phyloP scores from a whole-genome alignment of 2,113 vertebrate genomes.

The Anoplopoma fimbria region DNA sequence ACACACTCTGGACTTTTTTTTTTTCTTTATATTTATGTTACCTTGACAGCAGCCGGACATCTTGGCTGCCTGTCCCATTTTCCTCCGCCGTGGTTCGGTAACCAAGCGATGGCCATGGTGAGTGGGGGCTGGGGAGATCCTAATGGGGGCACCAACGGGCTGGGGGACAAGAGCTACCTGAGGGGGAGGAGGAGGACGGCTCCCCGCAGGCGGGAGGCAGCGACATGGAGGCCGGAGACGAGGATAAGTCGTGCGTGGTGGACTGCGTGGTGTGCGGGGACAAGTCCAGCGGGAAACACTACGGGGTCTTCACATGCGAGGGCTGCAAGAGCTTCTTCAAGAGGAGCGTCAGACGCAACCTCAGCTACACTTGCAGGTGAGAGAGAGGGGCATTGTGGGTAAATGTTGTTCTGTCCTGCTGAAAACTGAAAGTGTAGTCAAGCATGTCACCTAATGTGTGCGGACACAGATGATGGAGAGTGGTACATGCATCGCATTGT shows the following conservation, averaged over 20 bases:
- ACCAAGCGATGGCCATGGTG: conserved; percentile 93
- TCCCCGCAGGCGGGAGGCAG: conserved; percentile 91
- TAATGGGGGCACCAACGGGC: conserved; percentile 87
- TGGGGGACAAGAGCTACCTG: conserved; percentile 87
- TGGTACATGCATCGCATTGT: too few relatives aligned
- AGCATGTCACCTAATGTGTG: too few relatives aligned
- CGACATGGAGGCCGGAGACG: conserved; percentile 91
- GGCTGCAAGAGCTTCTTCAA: conserved; percentile 98
- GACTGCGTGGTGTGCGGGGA: conserved; percentile 94
- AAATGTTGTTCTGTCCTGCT: neutral
- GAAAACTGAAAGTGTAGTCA: too few relatives aligned
- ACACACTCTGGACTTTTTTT: conserved; percentile 21
- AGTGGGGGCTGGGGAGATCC: conserved; percentile 94
- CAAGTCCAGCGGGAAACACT: conserved; percentile 94
- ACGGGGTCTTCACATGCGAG: conserved; percentile 95
- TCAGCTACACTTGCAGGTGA: conserved; percentile 95
- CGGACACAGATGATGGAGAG: too few relatives aligned
- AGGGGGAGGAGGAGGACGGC: conserved; percentile 88
- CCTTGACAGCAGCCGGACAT: conserved; percentile 68
- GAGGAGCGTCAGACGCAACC: conserved; percentile 92
- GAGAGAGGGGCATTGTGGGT: conserved; percentile 59
- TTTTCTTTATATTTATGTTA: conserved; percentile 54
- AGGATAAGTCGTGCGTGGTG: conserved; percentile 90
- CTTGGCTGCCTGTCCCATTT: conserved; percentile 66
- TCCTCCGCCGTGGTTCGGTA: conserved; percentile 68